Conservation (phyloP, 2,888 invertebrate genomes). For the Drosophila differens region DNA sequence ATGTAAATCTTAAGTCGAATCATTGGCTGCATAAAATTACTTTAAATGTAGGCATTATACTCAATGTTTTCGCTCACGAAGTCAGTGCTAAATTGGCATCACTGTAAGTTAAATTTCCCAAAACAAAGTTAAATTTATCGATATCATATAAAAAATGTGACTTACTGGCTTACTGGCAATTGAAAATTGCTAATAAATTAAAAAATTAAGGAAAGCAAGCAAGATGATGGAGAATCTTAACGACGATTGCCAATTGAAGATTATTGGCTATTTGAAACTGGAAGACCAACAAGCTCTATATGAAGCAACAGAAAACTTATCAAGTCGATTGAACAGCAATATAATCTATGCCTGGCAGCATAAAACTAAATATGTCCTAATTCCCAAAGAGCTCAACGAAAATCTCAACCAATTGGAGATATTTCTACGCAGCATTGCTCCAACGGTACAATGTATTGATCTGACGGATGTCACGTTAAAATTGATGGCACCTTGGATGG, state of each 20-base stretch:
- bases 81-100: neutral
- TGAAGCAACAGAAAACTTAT: constrained; percentile 15
- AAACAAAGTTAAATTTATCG: neutral
- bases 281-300: constrained; percentile 32
- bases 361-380: neutral
- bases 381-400: neutral
- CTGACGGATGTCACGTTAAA: neutral
- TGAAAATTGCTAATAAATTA: constrained; percentile 5
- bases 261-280: constrained; percentile 23
- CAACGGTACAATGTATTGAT: constrained; percentile 19
- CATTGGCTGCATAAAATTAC: neutral
- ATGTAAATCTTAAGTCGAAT: neutral
- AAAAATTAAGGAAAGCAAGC: neutral
- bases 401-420: constrained; percentile 1
- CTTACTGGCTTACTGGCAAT: constrained; percentile 22
- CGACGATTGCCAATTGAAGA: constrained; percentile 35
- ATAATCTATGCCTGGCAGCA: constrained; percentile 25
- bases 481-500: constrained; percentile 7
- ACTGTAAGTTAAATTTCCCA: constrained; percentile 8
- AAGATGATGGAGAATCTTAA: constrained; percentile 20
- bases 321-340: constrained; percentile 6
- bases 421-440: constrained; percentile 17
- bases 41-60: neutral
- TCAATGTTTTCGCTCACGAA: neutral
- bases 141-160: neutral